Evolutionary conservation across 2,797 vertebrate genomes (phyloP).

Genomic region (Columba guinea): DNA sequence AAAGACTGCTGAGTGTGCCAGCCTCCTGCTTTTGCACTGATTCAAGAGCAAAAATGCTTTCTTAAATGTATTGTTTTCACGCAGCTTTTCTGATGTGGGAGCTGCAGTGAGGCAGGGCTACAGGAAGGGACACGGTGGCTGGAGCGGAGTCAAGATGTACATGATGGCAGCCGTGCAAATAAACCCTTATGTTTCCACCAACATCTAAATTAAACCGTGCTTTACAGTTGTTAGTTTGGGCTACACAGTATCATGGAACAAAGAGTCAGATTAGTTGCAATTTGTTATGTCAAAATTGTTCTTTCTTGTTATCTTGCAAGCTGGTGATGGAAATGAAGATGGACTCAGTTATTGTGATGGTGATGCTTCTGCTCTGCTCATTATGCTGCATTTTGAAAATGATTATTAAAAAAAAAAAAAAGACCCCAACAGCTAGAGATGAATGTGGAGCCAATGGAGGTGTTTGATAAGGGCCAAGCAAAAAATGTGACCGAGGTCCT

Average conservation of each 20-base stretch:
- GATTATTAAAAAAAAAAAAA: background rate
- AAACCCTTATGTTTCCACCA: background rate
- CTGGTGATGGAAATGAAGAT: background rate
- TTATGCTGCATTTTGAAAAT: background rate
- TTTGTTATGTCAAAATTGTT: background rate
- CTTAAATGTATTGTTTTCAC: background rate
- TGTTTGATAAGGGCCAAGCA: background rate
- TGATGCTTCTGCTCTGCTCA: background rate
- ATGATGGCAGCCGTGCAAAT: background rate
- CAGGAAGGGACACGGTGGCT: background rate
- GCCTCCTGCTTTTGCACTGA: background rate
- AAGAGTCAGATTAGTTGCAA: background rate
- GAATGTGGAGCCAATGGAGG: background rate
- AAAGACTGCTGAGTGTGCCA: background rate
- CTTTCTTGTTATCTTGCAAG: background rate
- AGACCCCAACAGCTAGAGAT: background rate
- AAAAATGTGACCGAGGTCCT: background rate
- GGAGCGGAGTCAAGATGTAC: background rate
- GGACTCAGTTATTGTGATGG: background rate
- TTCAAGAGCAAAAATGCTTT: background rate
- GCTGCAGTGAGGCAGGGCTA: rapidly evolving
- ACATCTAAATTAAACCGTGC: background rate
- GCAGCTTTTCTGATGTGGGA: background rate
- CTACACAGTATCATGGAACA: rapidly evolving
- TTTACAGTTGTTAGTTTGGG: background rate